Conservation (phyloP, 2,797 vertebrate species). For the Bovichtus variegatus region DNA sequence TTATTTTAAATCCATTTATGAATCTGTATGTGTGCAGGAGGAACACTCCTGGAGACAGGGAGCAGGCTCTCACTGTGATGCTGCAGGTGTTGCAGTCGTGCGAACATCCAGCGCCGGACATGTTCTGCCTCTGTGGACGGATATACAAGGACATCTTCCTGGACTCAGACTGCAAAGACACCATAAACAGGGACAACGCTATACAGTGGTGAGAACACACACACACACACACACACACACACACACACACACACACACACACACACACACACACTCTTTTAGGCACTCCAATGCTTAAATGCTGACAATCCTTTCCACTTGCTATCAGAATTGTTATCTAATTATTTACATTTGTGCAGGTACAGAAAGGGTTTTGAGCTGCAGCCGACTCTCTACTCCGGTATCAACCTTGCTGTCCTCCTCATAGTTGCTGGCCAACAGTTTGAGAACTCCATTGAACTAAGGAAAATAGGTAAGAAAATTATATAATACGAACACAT, state of each 20-base stretch:
- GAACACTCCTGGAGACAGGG: slow-evolving; percentile 90
- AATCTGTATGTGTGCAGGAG: slow-evolving; percentile 82
- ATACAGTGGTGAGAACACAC: slow-evolving; percentile 89
- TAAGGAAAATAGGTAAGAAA: slow-evolving; percentile 94
- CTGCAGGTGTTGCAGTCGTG: slow-evolving; percentile 92
- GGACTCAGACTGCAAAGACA: slow-evolving; percentile 94
- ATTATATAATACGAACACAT: neutral
- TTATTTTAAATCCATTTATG: neutral
- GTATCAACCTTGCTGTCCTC: slow-evolving; percentile 94
- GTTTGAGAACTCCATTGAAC: slow-evolving; percentile 96
- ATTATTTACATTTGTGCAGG: slow-evolving; percentile 78
- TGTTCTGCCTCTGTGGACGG: slow-evolving; percentile 97
- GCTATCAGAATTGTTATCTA: too few species aligned
- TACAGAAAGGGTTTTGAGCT: slow-evolving; percentile 96
- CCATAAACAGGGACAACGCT: slow-evolving; percentile 89
- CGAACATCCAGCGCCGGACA: slow-evolving; percentile 93
- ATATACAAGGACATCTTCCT: slow-evolving; percentile 98
- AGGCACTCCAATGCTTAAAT: neutral
- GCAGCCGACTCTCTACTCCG: slow-evolving; percentile 95
- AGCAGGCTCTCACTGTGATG: slow-evolving; percentile 93
- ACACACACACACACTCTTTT: neutral
- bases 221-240: too few species aligned
- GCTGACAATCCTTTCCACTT: neutral
- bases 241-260: too few species aligned
- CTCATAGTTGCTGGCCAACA: slow-evolving; percentile 93